Evolutionary conservation across 1,140 invertebrate species (phyloP).

Genomic region (Tenebrio molitor): DNA sequence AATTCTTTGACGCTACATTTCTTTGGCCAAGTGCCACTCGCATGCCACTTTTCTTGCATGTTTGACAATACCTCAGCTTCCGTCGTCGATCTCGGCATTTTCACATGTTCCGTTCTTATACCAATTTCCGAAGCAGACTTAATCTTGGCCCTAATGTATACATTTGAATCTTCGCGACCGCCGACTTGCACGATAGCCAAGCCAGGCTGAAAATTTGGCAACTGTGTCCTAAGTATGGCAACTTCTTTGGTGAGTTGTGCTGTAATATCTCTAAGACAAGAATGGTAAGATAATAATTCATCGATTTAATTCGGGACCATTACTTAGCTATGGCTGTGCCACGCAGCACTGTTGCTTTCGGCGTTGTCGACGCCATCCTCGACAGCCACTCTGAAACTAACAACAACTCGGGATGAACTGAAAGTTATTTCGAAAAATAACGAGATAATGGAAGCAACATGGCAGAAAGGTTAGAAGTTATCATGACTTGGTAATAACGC

Average conservation of each 20-base stretch:
- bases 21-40: too few relatives aligned
- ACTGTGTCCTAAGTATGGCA: slow-evolving; percentile 69
- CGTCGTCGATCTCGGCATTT: slow-evolving; percentile 85
- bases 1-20: too few relatives aligned
- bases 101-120: slow-evolving; percentile 85
- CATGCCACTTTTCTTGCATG: too few relatives aligned
- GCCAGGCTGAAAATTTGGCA: slow-evolving; percentile 79
- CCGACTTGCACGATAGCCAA: slow-evolving; percentile 93
- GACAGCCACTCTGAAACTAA: slow-evolving; percentile 4
- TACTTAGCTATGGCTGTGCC: slow-evolving; percentile 77
- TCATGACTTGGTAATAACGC: not conserved
- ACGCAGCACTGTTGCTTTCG: slow-evolving; percentile 71
- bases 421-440: slow-evolving; percentile 4
- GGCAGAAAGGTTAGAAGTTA: slow-evolving; percentile 26
- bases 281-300: slow-evolving; percentile 16
- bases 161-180: slow-evolving; percentile 97
- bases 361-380: slow-evolving; percentile 38
- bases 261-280: slow-evolving; percentile 78
- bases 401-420: not conserved
- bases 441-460: slow-evolving; percentile 10
- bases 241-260: slow-evolving; percentile 79
- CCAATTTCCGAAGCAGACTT: slow-evolving; percentile 94
- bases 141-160: slow-evolving; percentile 98
- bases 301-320: slow-evolving; percentile 55
- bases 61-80: slow-evolving; percentile 86